Conservation (phyloP, 2,888 invertebrate species). For the Dioctria linearis region DNA sequence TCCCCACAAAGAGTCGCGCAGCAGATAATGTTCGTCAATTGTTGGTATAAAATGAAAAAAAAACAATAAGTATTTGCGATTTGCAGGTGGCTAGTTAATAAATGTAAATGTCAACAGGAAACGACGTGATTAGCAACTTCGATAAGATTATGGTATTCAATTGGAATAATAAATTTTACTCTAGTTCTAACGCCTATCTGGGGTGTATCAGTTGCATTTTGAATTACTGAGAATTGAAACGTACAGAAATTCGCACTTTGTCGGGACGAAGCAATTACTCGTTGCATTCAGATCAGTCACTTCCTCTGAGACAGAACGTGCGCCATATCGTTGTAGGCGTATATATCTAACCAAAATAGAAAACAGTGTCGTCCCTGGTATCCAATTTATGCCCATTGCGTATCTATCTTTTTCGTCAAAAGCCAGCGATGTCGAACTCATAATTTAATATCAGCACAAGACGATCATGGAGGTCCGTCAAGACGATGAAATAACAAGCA, state of each 20-base stretch:
- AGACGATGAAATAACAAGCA: conserved; percentile 39
- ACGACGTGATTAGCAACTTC: conserved; percentile 35
- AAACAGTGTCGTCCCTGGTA: conserved; percentile 22
- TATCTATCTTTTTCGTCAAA: conserved; percentile 2
- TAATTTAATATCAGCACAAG: conserved; percentile 27
- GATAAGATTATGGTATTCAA: conserved; percentile 3
- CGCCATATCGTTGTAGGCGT: conserved; percentile 18
- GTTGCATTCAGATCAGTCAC: conserved; percentile 53
- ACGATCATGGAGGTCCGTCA: conserved; percentile 27
- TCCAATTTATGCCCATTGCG: conserved; percentile 37
- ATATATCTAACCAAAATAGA: background rate
- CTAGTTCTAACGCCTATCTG: conserved; percentile 54
- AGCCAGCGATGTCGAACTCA: conserved; percentile 27
- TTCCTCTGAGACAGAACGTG: conserved; percentile 54
- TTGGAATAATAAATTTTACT: conserved; percentile 50
- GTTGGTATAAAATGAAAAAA: too few species aligned
- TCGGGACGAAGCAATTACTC: background rate
- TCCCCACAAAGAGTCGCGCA: too few species aligned
- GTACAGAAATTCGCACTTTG: background rate
- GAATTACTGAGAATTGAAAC: conserved; percentile 6
- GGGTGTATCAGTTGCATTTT: conserved; percentile 19
- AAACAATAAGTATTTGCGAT: too few species aligned
- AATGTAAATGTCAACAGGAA: conserved; percentile 27
- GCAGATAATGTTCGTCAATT: too few species aligned
- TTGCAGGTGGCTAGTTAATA: conserved; percentile 7